Base-by-base conservation (phyloP, 2,113 vertebrate genomes). In the Thinocorus orbignyianus region DNA sequence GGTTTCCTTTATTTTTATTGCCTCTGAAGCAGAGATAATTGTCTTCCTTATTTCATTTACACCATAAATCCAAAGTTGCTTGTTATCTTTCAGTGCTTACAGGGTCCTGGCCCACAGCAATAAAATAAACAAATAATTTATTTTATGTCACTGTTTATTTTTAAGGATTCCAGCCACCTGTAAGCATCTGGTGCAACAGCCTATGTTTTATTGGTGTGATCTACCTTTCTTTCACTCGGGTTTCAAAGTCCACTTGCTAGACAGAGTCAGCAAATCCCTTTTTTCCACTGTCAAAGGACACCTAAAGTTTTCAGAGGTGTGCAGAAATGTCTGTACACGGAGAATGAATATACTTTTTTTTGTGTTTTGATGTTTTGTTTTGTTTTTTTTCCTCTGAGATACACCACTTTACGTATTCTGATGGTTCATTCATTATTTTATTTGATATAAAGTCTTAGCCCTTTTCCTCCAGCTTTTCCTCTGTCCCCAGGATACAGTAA, bases 111-210 rank as follows among this genome's bases (percentile, higher is more conserved):
- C 3, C 64, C 35, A 54, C 33, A 78, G 69, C 35, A 92, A 82
- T 80, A 89, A 92, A 88, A 90, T 54, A 65, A 92, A 90, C 39
- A 94, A 84, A 60, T 66, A 51, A 79, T 88, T 74, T 86, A 68
- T 68, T 86, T n/a, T 79, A 73, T 42, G 28, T 64, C 49, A 83
- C 23, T 42, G 11, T 49, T 64, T 76, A 10, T 83, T 92, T 88
- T 92, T 74, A 86, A 94, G 44, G 23, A 85, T 85, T 78, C 65
- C 35, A 60, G 35, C 84, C 52, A 89, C 49, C 48, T 76, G 15
- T 84, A 61, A 79, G 81, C n/a, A 60, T 48, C 39, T 79, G 24
- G 13, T 61, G 19, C 55, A 88, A 92, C 46, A 88, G 30, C 6
- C 7, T 22, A 7, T 17, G 23, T 78, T 94, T 92, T 77, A 77